Conservation (phyloP, 2,888 invertebrate genomes). For the Bombylius major region DNA sequence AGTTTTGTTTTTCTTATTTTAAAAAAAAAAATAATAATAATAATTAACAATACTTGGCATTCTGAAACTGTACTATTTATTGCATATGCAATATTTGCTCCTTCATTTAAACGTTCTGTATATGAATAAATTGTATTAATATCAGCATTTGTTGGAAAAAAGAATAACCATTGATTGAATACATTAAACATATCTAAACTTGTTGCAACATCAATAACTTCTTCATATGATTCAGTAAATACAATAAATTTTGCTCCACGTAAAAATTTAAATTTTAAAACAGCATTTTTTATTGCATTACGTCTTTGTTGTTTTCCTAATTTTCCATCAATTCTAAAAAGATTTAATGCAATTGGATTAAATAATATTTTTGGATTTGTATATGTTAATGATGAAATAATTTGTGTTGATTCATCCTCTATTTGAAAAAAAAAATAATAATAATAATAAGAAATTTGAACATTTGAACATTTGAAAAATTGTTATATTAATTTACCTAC, state of each 20-base stretch:
- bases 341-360: constrained; percentile 27
- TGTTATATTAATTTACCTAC: constrained; percentile 40
- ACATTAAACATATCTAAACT: constrained; percentile 53
- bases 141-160: constrained; percentile 49
- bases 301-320: constrained; percentile 26
- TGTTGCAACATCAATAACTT: constrained; percentile 56
- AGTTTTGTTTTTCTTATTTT: background rate
- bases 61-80: constrained; percentile 49
- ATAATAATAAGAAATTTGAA: background rate
- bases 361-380: constrained; percentile 28
- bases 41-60: constrained; percentile 41
- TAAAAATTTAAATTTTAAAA: constrained; percentile 22
- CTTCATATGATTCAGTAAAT: constrained; percentile 33
- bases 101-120: constrained; percentile 53
- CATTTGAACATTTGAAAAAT: background rate
- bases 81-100: constrained; percentile 68
- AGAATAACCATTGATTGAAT: constrained; percentile 69
- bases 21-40: background rate
- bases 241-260: constrained; percentile 27
- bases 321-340: constrained; percentile 28
- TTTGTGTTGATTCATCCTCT: constrained; percentile 25
- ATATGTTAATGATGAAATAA: constrained; percentile 27
- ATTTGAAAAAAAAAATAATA: constrained; percentile 1
- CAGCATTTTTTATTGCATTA: constrained; percentile 19
- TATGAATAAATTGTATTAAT: constrained; percentile 41